Conservation (phyloP, 2,888 invertebrate genomes). For the Baccha elongata region DNA sequence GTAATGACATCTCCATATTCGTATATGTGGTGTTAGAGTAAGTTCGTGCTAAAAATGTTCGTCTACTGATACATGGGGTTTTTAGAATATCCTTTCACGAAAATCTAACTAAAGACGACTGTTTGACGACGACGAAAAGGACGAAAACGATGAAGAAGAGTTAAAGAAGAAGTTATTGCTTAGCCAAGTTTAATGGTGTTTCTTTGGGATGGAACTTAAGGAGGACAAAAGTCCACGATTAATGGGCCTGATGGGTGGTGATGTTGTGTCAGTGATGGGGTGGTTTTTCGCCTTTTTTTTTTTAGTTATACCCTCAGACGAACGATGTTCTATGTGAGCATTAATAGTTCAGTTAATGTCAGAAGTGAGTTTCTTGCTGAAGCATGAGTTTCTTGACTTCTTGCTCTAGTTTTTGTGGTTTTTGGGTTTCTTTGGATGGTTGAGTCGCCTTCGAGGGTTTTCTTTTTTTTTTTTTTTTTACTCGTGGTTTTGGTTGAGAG, state of each 20-base stretch:
- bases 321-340: conserved; percentile 58
- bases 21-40: conserved; percentile 27
- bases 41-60: conserved; percentile 24
- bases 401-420: conserved; percentile 50
- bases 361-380: conserved; percentile 60
- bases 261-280: conserved; percentile 18
- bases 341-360: conserved; percentile 70
- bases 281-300: conserved; percentile 22
- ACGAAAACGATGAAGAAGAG: conserved; percentile 6
- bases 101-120: not conserved
- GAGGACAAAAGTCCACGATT: conserved; percentile 36
- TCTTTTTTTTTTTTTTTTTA: not conserved
- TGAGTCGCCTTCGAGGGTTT: conserved; percentile 5
- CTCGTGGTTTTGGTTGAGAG: conserved; percentile 20
- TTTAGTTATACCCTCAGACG: conserved; percentile 36
- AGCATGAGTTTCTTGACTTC: conserved; percentile 67
- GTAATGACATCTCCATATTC: conserved; percentile 72
- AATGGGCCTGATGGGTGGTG: conserved; percentile 38
- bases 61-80: conserved; percentile 23
- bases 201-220: conserved; percentile 29
- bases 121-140: not conserved
- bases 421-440: conserved; percentile 11
- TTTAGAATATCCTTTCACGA: not conserved
- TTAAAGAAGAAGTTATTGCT: conserved; percentile 62
- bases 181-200: conserved; percentile 71